Evolutionary conservation across 1,140 invertebrate genomes (phyloP).

Genomic region (Dysdera silvatica): DNA sequence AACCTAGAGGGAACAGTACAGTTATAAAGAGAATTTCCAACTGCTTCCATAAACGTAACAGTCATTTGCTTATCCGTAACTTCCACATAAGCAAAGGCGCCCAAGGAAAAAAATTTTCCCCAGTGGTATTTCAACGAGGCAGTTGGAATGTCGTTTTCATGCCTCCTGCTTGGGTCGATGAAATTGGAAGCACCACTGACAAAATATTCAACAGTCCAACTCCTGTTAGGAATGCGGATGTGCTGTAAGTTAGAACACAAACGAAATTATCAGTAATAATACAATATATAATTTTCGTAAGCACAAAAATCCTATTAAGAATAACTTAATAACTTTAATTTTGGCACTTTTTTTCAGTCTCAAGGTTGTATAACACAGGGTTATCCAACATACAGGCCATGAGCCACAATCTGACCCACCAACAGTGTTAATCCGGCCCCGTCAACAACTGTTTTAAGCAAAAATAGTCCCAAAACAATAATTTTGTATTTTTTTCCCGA

Average conservation of each 20-base stretch:
- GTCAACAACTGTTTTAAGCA: no score
- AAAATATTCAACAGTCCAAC: slow-evolving; percentile 41
- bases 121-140: slow-evolving; percentile 41
- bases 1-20: no score
- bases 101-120: slow-evolving; percentile 38
- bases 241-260: slow-evolving; percentile 38
- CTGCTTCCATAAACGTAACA: slow-evolving; percentile 25
- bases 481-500: no score
- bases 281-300: not conserved
- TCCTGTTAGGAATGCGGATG: slow-evolving; percentile 35
- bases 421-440: no score
- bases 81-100: slow-evolving; percentile 43
- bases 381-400: no score
- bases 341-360: no score
- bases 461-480: no score
- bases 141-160: slow-evolving; percentile 38
- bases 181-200: slow-evolving; percentile 44
- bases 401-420: no score
- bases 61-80: slow-evolving; percentile 39
- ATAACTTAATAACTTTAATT: no score
- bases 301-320: not conserved
- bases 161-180: slow-evolving; percentile 39
- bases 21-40: slow-evolving; percentile 10
- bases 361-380: no score
- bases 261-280: not conserved